Percentiles rank a stretch among this genome's conserved stretches.
Conservation (phyloP, 2,113 vertebrate genomes). For the Bubo scandiacus region DNA sequence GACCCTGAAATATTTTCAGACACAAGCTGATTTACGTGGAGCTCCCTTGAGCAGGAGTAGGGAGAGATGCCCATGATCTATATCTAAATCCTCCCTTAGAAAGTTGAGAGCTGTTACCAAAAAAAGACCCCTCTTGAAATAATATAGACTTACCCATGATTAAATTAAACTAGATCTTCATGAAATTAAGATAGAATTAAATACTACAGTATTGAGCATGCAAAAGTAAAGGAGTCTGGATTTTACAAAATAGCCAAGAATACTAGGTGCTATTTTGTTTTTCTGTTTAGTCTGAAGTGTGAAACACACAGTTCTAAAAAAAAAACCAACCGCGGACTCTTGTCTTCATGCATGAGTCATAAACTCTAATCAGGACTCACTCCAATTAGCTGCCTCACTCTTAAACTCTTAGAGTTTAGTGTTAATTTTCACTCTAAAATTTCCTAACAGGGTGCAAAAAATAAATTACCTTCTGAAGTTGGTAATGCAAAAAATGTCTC, state of each 20-base stretch:
- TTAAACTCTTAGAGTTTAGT: neutral
- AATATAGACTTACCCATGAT: neutral
- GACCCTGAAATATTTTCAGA: neutral
- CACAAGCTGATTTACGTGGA: neutral
- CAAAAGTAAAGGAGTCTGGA: neutral
- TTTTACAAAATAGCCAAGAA: neutral
- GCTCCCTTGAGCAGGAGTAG: neutral
- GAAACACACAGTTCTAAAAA: neutral
- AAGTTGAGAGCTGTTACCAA: neutral
- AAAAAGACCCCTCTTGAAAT: neutral
- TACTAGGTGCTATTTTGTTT: neutral
- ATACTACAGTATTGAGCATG: neutral
- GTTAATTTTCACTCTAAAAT: neutral
- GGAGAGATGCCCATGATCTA: neutral
- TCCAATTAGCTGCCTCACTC: neutral
- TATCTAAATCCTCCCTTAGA: neutral
- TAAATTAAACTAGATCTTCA: neutral
- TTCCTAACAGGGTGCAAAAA: neutral
- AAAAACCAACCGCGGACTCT: neutral
- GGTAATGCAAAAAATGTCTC: neutral
- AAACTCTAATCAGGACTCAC: neutral
- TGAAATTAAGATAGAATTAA: neutral
- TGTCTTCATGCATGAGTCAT: neutral
- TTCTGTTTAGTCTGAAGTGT: neutral
- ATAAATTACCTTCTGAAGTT: neutral